These are phyloP conservation scores for Yponomeuta sedellus DNA, from an alignment of 2,888 invertebrate genomes.

Conservation along the genomic window DNA sequence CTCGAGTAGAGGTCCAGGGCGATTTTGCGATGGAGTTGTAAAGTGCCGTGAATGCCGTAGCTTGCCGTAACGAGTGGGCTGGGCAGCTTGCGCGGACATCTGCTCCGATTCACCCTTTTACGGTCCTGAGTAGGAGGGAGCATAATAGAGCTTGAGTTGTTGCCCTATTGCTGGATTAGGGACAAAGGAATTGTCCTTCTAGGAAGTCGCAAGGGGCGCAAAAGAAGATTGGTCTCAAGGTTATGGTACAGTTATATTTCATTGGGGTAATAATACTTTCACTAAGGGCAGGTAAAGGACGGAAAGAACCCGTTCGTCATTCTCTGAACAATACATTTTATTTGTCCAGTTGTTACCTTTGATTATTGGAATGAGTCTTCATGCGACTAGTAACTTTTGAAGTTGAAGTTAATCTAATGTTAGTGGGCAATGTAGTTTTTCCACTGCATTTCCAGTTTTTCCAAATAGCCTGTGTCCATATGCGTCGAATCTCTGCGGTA, in stretches of 20 bases:
- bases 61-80: conserved; percentile 8
- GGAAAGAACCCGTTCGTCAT: too few species aligned
- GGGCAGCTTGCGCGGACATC: conserved; percentile 5
- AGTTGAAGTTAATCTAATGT: too few species aligned
- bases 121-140: not conserved
- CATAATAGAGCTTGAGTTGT: not conserved
- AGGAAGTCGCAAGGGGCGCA: not conserved
- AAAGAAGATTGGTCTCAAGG: not conserved
- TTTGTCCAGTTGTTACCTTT: too few species aligned
- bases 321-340: too few species aligned
- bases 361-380: too few species aligned
- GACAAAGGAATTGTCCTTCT: conserved; percentile 2
- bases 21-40: not conserved
- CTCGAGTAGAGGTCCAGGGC: conserved; percentile 4
- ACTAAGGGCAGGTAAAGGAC: too few species aligned
- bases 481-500: not conserved
- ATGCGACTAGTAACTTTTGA: too few species aligned
- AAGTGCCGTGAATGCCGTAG: conserved; percentile 1
- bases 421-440: too few species aligned
- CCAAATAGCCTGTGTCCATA: not conserved
- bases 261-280: too few species aligned
- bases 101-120: conserved; percentile 8
- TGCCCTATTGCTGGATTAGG: not conserved
- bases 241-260: not conserved
- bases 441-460: too few species aligned